Conservation (phyloP, 37 sponge, comb jelly and placozoan genomes). For the Tethya wilhelma region DNA sequence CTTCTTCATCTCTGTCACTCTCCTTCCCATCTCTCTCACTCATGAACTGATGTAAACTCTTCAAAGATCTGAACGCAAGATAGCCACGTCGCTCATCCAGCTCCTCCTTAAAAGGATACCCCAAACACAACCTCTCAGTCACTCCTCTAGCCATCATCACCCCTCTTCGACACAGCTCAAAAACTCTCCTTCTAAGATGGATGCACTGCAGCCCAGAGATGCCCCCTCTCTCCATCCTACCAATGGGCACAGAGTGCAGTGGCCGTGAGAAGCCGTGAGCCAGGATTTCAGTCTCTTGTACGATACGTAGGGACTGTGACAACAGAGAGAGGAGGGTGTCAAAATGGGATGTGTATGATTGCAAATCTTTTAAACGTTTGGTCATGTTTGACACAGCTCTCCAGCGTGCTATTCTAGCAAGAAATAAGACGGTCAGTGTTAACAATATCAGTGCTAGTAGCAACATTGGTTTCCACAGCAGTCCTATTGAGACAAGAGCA, state of each 20-base stretch:
- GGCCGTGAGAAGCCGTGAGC: conserved; percentile 26
- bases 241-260: conserved; percentile 1
- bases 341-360: conserved; percentile 1
- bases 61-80: conserved; percentile 6
- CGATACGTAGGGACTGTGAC: neutral
- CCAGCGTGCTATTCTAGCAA: too few species aligned
- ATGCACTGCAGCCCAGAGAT: neutral
- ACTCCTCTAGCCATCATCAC: neutral
- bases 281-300: conserved; percentile 46
- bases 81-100: neutral
- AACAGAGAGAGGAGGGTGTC: conserved; percentile 35
- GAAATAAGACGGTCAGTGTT: too few species aligned
- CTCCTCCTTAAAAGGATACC: neutral
- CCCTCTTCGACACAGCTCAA: neutral
- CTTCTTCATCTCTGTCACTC: neutral
- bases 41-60: conserved; percentile 1
- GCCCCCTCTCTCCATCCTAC: conserved; percentile 12
- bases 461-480: too few species aligned
- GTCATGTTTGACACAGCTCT: too few species aligned
- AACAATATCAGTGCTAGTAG: too few species aligned
- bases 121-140: neutral
- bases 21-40: too few species aligned
- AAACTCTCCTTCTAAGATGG: conserved; percentile 23
- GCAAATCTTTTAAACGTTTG: too few species aligned
- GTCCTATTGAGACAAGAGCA: neutral